Percentiles rank a stretch among this genome's conserved stretches.
Evolutionary conservation across 1,140 invertebrate genomes (phyloP).

Genomic region (Lysiphlebus fabarum): DNA sequence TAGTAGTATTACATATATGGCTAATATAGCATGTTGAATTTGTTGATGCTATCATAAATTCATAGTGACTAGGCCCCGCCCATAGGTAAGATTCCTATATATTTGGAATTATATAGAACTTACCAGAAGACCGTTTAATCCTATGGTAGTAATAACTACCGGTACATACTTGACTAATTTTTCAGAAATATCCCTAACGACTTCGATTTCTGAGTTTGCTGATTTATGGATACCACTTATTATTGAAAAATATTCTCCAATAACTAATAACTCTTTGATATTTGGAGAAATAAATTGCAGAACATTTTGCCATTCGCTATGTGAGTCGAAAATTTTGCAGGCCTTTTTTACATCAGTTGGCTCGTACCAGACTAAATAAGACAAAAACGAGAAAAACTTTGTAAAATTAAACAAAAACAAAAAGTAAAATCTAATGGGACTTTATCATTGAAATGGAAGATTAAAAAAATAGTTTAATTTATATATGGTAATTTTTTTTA

Average conservation of each 20-base stretch:
- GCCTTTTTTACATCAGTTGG: slow-evolving; percentile 62
- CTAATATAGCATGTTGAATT: too few species aligned
- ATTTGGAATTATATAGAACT: too few species aligned
- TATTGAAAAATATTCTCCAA: slow-evolving; percentile 42
- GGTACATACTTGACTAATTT: slow-evolving; percentile 40
- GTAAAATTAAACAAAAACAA: too few species aligned
- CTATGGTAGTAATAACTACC: slow-evolving; percentile 47
- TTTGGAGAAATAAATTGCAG: slow-evolving; percentile 62
- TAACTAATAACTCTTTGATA: slow-evolving; percentile 55
- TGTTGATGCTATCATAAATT: too few species aligned
- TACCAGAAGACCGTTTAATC: slow-evolving; percentile 49
- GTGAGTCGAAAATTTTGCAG: slow-evolving; percentile 54
- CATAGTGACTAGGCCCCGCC: too few species aligned
- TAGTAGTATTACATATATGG: too few species aligned
- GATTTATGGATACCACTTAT: slow-evolving; percentile 1
- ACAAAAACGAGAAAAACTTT: slow-evolving; percentile 7
- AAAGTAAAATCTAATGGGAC: too few species aligned
- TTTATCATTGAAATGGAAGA: too few species aligned
- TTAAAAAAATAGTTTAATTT: too few species aligned
- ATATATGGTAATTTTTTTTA: too few species aligned
- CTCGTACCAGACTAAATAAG: slow-evolving; percentile 63
- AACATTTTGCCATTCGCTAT: slow-evolving; percentile 42
- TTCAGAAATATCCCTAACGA: slow-evolving; percentile 34
- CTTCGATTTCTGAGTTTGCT: slow-evolving; percentile 20
- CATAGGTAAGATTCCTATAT: too few species aligned